These are phyloP conservation scores for Liopterus haemorrhoidalis DNA, from an alignment of 2,888 invertebrate genomes.

Conservation along the genomic window DNA sequence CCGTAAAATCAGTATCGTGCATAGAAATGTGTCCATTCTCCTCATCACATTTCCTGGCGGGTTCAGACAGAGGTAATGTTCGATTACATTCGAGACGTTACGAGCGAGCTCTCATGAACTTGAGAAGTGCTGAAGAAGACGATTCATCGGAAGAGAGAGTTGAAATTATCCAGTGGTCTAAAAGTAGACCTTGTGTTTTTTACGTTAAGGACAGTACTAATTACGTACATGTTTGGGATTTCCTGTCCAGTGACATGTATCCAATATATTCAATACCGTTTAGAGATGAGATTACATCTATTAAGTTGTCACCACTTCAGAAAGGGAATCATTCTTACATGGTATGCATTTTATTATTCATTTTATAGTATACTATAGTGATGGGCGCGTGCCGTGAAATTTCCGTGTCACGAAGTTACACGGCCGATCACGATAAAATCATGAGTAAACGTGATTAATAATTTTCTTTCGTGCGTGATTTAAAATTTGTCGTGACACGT, in stretches of 20 bases:
- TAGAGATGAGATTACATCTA: slow-evolving; percentile 43
- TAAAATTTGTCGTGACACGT: too few relatives aligned
- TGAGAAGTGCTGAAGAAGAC: slow-evolving; percentile 40
- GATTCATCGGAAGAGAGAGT: slow-evolving; percentile 37
- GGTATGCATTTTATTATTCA: slow-evolving; percentile 39
- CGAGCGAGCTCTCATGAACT: slow-evolving; percentile 44
- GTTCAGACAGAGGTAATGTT: slow-evolving; percentile 49
- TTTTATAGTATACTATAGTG: slow-evolving; percentile 12
- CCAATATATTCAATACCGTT: slow-evolving; percentile 47
- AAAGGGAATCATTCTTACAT: slow-evolving; percentile 43
- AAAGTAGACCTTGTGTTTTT: slow-evolving; percentile 48
- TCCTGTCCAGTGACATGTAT: slow-evolving; percentile 48
- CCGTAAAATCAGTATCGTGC: slow-evolving; percentile 40
- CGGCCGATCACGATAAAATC: too few relatives aligned
- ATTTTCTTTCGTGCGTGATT: too few relatives aligned
- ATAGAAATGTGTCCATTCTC: slow-evolving; percentile 49
- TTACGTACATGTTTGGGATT: slow-evolving; percentile 51
- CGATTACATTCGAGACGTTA: slow-evolving; percentile 46
- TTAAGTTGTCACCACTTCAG: slow-evolving; percentile 45
- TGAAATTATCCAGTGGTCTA: slow-evolving; percentile 50
- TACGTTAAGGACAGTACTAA: slow-evolving; percentile 47
- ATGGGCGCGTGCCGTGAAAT: too few relatives aligned
- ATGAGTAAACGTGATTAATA: too few relatives aligned
- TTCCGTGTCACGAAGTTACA: too few relatives aligned
- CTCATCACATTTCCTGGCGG: slow-evolving; percentile 48